Evolutionary conservation across 2,113 vertebrate species (phyloP).

Genomic region (Otolemur garnettii): DNA sequence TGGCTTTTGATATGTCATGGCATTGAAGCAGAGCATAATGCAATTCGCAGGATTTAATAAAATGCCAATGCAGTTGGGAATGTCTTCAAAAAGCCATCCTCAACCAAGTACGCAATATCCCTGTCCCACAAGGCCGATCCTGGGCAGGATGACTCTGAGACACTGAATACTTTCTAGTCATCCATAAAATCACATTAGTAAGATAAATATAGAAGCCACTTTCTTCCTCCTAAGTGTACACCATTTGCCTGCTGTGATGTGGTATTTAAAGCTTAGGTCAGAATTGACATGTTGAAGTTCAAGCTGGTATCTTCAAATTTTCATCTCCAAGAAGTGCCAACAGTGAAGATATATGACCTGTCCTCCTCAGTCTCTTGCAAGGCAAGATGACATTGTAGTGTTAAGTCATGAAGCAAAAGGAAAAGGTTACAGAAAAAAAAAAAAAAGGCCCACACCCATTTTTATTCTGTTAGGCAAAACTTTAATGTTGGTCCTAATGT

Average conservation of each 20-base stretch:
- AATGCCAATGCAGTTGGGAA: background rate
- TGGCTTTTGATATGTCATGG: background rate
- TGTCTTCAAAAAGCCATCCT: background rate
- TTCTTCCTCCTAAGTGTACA: background rate
- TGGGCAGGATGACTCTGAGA: background rate
- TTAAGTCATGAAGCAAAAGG: background rate
- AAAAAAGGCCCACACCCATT: background rate
- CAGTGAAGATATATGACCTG: background rate
- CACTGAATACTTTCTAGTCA: background rate
- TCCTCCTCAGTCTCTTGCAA: background rate
- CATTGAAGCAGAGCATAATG: background rate
- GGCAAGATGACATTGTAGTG: background rate
- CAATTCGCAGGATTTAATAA: slow-evolving; percentile 40
- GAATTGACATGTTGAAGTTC: slow-evolving; percentile 46
- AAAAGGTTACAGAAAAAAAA: slow-evolving; percentile 20
- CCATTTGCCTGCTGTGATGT: background rate
- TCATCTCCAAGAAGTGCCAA: slow-evolving; percentile 5
- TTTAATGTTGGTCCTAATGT: background rate
- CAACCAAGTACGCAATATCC: background rate
- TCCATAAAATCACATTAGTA: background rate
- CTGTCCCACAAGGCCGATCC: background rate
- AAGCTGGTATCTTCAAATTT: slow-evolving; percentile 51
- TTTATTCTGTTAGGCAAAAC: background rate
- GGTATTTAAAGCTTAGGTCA: slow-evolving; percentile 54
- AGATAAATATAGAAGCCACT: slow-evolving; percentile 17